Percentiles rank a stretch among this genome's conserved stretches.
These are phyloP conservation scores for Coptotermes formosanus DNA, from an alignment of 1,140 invertebrate genomes.

Conservation along the genomic window DNA sequence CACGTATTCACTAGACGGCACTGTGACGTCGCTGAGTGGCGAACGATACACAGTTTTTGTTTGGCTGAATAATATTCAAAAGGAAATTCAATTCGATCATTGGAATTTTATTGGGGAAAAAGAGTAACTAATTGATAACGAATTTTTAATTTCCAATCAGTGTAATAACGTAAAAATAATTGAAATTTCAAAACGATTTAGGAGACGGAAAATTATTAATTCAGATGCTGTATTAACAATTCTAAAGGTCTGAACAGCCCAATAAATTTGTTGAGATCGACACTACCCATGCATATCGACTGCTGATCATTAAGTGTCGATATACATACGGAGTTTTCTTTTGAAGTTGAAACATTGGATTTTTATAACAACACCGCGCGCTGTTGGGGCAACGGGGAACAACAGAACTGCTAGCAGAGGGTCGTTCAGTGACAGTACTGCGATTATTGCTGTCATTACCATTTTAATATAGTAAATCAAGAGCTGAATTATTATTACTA, in stretches of 20 bases:
- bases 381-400: not conserved
- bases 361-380: not conserved
- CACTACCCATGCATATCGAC: not conserved
- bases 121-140: slow-evolving; percentile 6
- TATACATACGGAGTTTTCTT: not conserved
- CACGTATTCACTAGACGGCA: not conserved
- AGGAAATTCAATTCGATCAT: slow-evolving; percentile 10
- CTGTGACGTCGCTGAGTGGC: not conserved
- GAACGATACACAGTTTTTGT: not conserved
- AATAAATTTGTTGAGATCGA: not conserved
- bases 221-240: slow-evolving; percentile 7
- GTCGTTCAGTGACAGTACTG: too few species aligned
- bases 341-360: not conserved
- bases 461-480: too few species aligned
- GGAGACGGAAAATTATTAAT: slow-evolving; percentile 8
- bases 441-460: too few species aligned
- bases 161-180: slow-evolving; percentile 16
- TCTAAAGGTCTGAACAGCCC: slow-evolving; percentile 8
- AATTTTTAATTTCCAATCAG: slow-evolving; percentile 19
- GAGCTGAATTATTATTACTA: too few species aligned
- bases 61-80: not conserved
- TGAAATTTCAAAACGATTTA: slow-evolving; percentile 18
- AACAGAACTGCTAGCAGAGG: not conserved
- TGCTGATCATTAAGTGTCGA: not conserved
- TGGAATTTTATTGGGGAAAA: not conserved